Conservation (phyloP, 2,797 vertebrate species). For the Lycodopsis pacificus region DNA sequence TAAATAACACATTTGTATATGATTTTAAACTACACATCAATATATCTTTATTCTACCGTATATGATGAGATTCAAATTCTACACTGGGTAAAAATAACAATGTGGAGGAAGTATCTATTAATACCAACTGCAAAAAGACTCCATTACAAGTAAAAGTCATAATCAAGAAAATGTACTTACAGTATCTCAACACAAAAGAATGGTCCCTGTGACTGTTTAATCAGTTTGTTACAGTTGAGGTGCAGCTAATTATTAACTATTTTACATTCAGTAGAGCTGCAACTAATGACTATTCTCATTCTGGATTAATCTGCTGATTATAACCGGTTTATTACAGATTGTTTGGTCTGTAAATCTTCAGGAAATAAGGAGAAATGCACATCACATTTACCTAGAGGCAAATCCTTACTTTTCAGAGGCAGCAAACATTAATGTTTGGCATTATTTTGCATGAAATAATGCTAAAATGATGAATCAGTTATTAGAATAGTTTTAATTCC, state of each 20-base stretch:
- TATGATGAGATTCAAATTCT: neutral
- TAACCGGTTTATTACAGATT: too few relatives aligned
- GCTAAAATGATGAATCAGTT: rapidly evolving
- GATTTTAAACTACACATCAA: neutral
- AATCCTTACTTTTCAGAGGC: neutral
- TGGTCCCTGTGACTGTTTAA: neutral
- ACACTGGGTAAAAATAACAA: neutral
- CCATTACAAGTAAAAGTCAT: neutral
- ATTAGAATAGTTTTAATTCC: neutral
- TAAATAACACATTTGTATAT: neutral
- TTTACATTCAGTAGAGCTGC: neutral
- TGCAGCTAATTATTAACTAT: neutral
- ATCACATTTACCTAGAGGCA: neutral
- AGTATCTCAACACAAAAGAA: neutral
- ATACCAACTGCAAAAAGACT: neutral
- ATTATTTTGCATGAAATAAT: neutral
- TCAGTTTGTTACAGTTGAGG: neutral
- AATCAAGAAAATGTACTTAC: neutral
- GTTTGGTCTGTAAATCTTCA: neutral
- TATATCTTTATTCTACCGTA: neutral
- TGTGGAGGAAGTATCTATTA: neutral
- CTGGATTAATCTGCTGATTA: neutral
- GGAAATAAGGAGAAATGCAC: neutral
- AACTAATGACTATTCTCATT: neutral
- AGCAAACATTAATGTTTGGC: neutral